Evolutionary conservation across 2,113 vertebrate species (phyloP), one percentile per base, ranked within the genome.

Genomic region (Bagarius yarrelli): DNA sequence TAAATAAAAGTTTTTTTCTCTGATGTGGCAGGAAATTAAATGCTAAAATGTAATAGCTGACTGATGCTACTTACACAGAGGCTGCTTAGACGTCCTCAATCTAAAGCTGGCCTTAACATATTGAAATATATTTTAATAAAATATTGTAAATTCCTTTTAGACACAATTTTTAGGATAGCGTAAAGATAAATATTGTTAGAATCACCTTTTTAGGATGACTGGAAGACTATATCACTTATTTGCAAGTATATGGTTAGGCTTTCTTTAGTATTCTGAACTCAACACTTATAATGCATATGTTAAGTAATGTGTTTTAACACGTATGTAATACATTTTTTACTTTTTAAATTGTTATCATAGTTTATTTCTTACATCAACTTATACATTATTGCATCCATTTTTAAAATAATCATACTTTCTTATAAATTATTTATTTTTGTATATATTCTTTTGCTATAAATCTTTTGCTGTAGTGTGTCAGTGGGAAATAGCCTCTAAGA

Each of bases 1-100:
- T 50, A 40, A 70, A 70, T 70, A 70, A 50, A 14, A 70, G 23
- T 40, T 27, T 40, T 70, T 70, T 50, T n/a, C 67, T 70, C 67
- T 70, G 64, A 67, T 67, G 34, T 67, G 67, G n/a, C 40, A 70
- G 40, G 13, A 50, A 50, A 70, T 70, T n/a, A 70, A 50, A 50
- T 70, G n/a, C 44, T 70, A 40, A 70, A n/a, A 15, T 27, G 40
- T 14, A 70, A n/a, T 50, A 70, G 40, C 44, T 70, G 40, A 50
- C 67, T 25, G n/a, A 47, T 44, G 44, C 44, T 47, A 47, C 44
- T 8, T 47, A 47, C 44, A 47, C 44, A 47, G 8, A 70, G 27
- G 40, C 15, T 27, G n/a, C 67, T 70, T 47, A 70, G 67, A 70
- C 40, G 14, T 70, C 40, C 14, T 6, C 5, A 27, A 25, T n/a